A percentile compares a stretch with the other conserved stretches of the same genome.
phyloP scores from a whole-genome alignment of 2,888 invertebrate species.

The Marronus borbonicus region DNA sequence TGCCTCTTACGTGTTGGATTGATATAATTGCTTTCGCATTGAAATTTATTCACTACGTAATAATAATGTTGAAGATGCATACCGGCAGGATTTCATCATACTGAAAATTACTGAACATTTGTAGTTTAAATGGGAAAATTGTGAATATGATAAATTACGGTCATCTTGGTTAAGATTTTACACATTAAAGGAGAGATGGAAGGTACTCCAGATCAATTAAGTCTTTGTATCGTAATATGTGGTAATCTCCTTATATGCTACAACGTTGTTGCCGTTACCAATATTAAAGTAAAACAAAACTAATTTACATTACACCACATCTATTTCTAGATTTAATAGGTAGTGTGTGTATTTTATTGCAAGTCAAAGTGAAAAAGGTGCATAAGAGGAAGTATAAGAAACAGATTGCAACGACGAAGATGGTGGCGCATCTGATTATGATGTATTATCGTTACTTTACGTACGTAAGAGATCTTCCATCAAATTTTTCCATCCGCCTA shows the following conservation, averaged over 20 bases:
- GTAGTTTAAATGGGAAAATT: background rate
- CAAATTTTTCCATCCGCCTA: constrained; percentile 16
- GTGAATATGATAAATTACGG: too few relatives aligned
- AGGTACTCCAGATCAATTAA: too few relatives aligned
- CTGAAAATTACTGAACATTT: constrained; percentile 1
- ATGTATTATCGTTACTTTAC: background rate
- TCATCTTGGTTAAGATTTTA: too few relatives aligned
- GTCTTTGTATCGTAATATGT: too few relatives aligned
- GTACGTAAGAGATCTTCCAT: constrained; percentile 18
- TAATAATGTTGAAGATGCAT: constrained; percentile 23
- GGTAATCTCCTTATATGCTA: too few relatives aligned
- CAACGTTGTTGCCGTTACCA: background rate
- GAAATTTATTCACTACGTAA: constrained; percentile 19
- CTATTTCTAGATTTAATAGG: constrained; percentile 45
- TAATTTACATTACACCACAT: constrained; percentile 19
- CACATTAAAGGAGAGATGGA: too few relatives aligned
- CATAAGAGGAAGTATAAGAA: constrained; percentile 25
- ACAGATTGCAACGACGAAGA: constrained; percentile 44
- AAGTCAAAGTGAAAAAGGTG: constrained; percentile 22
- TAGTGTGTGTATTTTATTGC: constrained; percentile 48
- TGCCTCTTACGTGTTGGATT: constrained; percentile 28
- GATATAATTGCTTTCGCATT: constrained; percentile 29
- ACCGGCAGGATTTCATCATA: constrained; percentile 17
- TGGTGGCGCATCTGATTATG: constrained; percentile 35
- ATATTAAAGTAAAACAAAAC: background rate